These are phyloP conservation scores for Rhinella marina DNA, from an alignment of 2,797 vertebrate genomes.

Conservation along the genomic window DNA sequence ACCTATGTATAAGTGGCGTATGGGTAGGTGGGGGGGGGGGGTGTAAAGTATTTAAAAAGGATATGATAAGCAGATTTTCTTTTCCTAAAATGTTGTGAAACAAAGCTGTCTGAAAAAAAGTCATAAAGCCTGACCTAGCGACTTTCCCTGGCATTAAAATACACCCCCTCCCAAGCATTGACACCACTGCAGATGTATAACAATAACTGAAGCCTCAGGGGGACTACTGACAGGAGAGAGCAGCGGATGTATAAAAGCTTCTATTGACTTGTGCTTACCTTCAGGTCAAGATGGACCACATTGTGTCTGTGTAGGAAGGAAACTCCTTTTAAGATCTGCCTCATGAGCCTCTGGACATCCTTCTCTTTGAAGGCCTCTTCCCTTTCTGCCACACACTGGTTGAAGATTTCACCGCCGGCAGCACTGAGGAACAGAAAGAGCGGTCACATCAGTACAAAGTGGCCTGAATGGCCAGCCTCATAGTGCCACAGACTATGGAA, in stretches of 20 bases:
- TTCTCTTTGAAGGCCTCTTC: constrained; percentile 88
- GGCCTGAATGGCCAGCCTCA: neutral
- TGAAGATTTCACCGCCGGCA: constrained; percentile 91
- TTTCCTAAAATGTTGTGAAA: too few species aligned
- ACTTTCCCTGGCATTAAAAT: neutral
- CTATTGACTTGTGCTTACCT: constrained; percentile 74
- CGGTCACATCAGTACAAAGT: neutral
- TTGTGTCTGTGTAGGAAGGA: constrained; percentile 84
- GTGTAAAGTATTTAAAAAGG: too few species aligned
- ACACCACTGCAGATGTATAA: neutral
- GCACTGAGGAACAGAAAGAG: constrained; percentile 73
- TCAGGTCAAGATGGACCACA: constrained; percentile 91
- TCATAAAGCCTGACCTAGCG: neutral
- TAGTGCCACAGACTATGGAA: neutral
- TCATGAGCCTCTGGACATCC: constrained; percentile 89
- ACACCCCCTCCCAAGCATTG: neutral
- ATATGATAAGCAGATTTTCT: too few species aligned
- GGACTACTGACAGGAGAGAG: neutral
- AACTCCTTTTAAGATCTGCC: constrained; percentile 89
- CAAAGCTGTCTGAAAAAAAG: neutral
- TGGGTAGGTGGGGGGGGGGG: too few species aligned
- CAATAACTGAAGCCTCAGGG: constrained; percentile 3
- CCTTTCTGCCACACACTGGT: constrained; percentile 87
- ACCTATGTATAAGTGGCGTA: neutral
- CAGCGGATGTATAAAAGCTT: neutral